Evolutionary conservation across 2,888 invertebrate species (phyloP), one percentile per base, ranked within the genome.

Genomic region (Gastracanthus pulcherrimus): DNA sequence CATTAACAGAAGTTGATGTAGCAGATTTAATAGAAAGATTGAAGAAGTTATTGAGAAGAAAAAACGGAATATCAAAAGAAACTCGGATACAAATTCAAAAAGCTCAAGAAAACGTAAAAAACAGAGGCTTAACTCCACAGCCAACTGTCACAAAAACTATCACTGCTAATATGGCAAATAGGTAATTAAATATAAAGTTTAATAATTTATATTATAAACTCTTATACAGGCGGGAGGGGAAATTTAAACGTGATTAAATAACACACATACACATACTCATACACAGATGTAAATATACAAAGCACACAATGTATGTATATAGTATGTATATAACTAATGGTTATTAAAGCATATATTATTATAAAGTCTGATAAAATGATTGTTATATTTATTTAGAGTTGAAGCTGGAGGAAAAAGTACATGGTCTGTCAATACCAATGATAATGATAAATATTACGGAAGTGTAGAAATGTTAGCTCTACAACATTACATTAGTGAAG

Each of bases 401-500:
- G 38, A 62, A 69, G 31, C 62, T 3, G 84, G 85, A 0, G 85
- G 83, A 2, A 90, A 91, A 76, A 89, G 88, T 58, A 84, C 48
- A 3, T 91, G 91, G 90, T 82, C 79, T 9, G 64, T 90, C 16
- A 71, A 77, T n/a, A 82, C 45, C 34, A 80, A 64, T 11, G 69
- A 66, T 1, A 62, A 84, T 0, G 78, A 83, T 19, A 85, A 84
- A 62, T 83, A 64, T 19, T 89, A 87, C 60, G 85, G 85, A 31
- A 85, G 80, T 2, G 90, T 91, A 1, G 91, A 91, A 83, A 26
- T 75, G 55, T 66, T 90, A 16, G 91, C 89, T 0, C 45, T 87
- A 0, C 64, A 86, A 19, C 76, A 86, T 78, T 89, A 91, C 80
- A 85, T 83, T 2, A 55, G 38, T 3, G 0, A 82, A 4, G 36